These are phyloP conservation scores for Drosophila birchii DNA, from an alignment of 2,888 invertebrate species.

Conservation along the genomic window DNA sequence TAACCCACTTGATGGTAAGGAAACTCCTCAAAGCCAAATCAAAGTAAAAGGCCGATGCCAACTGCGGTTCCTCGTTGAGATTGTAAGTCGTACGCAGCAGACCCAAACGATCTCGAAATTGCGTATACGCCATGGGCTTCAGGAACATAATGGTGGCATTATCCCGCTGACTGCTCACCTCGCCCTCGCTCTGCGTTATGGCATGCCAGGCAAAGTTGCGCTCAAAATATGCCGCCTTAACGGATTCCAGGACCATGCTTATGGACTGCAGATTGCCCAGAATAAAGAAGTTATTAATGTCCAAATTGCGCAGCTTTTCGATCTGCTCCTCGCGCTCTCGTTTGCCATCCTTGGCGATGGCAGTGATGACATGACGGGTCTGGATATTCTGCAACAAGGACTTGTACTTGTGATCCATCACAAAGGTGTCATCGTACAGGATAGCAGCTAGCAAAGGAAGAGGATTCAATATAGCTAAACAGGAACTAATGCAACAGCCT, in stretches of 20 bases:
- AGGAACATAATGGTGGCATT: constrained; percentile 92
- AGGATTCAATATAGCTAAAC: too few relatives aligned
- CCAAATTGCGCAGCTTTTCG: constrained; percentile 90
- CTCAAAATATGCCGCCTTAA: constrained; percentile 91
- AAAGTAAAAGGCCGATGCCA: constrained; percentile 94
- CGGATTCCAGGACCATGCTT: constrained; percentile 88
- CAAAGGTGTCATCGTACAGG: constrained; percentile 94
- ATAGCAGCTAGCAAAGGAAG: constrained; percentile 88
- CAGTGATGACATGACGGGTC: constrained; percentile 94
- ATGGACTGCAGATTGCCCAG: constrained; percentile 91
- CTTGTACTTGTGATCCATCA: constrained; percentile 97
- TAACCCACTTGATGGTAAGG: constrained; percentile 88
- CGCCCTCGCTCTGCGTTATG: constrained; percentile 90
- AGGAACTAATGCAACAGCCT: too few relatives aligned
- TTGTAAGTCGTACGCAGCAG: constrained; percentile 90
- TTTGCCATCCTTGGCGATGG: constrained; percentile 86
- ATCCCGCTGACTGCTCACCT: constrained; percentile 90
- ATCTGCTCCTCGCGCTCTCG: constrained; percentile 88
- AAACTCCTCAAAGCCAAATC: constrained; percentile 91
- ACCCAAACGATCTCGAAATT: constrained; percentile 89
- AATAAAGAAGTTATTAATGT: constrained; percentile 95
- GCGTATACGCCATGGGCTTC: constrained; percentile 89
- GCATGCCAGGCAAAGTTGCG: constrained; percentile 95
- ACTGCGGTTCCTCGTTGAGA: constrained; percentile 89
- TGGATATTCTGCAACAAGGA: constrained; percentile 95